A percentile compares a stretch with the other conserved stretches of the same genome.
phyloP scores from a whole-genome alignment of 2,888 invertebrate species.

The Eupsilia transversa region DNA sequence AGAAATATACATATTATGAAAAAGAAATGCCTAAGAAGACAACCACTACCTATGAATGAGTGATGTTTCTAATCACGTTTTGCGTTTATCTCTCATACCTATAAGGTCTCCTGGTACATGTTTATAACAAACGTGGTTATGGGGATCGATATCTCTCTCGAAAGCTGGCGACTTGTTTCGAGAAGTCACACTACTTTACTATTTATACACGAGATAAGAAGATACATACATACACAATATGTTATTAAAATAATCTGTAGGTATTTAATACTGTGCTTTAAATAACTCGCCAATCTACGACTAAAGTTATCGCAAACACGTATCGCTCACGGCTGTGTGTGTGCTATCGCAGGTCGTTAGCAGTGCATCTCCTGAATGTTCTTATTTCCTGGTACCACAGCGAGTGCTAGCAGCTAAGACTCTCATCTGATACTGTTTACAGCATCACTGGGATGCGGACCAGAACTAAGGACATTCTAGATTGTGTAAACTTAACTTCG shows the following conservation, averaged over 20 bases:
- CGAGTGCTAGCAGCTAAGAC: slow-evolving; percentile 16
- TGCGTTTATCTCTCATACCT: background rate
- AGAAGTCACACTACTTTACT: background rate
- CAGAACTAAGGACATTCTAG: slow-evolving; percentile 7
- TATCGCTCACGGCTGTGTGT: background rate
- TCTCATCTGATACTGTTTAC: slow-evolving; percentile 32
- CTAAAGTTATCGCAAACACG: background rate
- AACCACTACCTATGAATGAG: background rate
- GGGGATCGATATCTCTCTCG: background rate
- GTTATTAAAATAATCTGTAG: background rate
- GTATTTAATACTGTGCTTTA: background rate
- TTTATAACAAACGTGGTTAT: background rate
- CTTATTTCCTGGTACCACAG: slow-evolving; percentile 41
- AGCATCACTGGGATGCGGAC: slow-evolving; percentile 14
- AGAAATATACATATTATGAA: background rate
- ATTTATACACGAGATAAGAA: background rate
- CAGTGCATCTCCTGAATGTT: slow-evolving; percentile 32
- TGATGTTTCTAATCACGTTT: background rate
- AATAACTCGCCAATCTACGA: background rate
- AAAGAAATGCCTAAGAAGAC: background rate
- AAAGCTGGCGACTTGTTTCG: no score
- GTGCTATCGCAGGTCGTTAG: slow-evolving; percentile 33
- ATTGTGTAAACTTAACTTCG: slow-evolving; percentile 19
- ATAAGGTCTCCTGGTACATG: background rate
- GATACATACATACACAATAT: background rate